Evolutionary conservation across 2,113 vertebrate genomes (phyloP).

Genomic region (Neogale vison): DNA sequence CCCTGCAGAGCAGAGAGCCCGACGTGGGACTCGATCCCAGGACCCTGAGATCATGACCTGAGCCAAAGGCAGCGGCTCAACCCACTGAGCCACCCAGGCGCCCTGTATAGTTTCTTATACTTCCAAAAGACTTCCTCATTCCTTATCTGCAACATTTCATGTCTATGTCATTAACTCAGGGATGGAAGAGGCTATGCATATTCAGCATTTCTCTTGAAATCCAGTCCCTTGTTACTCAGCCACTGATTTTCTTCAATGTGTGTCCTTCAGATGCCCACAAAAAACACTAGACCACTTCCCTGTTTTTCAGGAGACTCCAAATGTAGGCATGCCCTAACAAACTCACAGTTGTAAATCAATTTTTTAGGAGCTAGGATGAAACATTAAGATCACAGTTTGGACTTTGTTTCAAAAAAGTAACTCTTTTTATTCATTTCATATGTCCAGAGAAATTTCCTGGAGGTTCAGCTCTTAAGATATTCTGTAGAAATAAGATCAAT

Average conservation of each 20-base stretch:
- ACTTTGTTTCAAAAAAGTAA: not conserved
- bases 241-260: not conserved
- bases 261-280: not conserved
- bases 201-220: not conserved
- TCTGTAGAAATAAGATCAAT: not conserved
- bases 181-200: not conserved
- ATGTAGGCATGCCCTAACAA: not conserved
- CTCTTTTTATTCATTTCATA: not conserved
- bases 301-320: not conserved
- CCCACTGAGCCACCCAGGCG: too few species aligned
- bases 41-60: too few species aligned
- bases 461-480: not conserved
- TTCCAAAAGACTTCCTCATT: not conserved
- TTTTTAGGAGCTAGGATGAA: not conserved
- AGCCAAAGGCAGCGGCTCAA: too few species aligned
- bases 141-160: not conserved
- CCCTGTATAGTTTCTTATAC: not conserved
- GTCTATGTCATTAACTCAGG: not conserved
- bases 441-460: not conserved
- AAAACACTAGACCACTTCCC: not conserved
- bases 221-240: not conserved
- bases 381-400: not conserved
- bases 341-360: not conserved
- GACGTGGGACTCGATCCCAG: too few species aligned
- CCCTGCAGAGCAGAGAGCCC: too few species aligned